Evolutionary conservation across 2,113 vertebrate species (phyloP), one percentile per base, ranked within the genome.

Genomic region (Toxotes jaculatrix): DNA sequence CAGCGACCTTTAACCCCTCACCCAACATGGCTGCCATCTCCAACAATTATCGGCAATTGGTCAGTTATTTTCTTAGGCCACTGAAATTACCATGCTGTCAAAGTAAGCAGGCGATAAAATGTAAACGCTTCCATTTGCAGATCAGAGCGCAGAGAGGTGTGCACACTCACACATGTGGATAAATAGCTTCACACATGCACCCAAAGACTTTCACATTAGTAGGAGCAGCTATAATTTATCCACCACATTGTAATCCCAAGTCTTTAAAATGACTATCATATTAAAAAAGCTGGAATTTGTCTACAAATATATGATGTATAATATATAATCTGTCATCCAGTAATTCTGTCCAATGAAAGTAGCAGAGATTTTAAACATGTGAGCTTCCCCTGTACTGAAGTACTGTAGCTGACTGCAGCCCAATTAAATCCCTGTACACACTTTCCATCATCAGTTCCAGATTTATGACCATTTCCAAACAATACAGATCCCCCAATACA

Each of bases 11-110:
- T 94, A 84, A 95, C 96, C 95, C 89, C 21, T 86, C 34, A 61
- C 65, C 84, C 92, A 92, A 90, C 60, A 76, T n/a, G 90, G 92
- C 88, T 94, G 94, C 92, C 93, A 92, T 91, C 76, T 90, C 82
- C 57, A 59, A 91, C 95, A 97, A 96, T 97, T 97, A 97, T 95
- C 92, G 76, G 90, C 94, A 97, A 97, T 97, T 97, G 96, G 92
- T 95, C 88, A 92, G 94, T 95, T 96, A 95, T 97, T 97, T 97
- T 95, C 93, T 96, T 95, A 91, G 91, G 92, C 88, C 91, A 94
- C 92, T 66, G 83, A 96, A 96, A 96, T 96, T 95, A 95, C 96
- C 88, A 79, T 89, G 94, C 93, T 82, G 80, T 93, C 93, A 88
- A 2, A 94, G 90, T 88, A 85, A 92, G 92, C 91, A 83, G 86